phyloP scores from a whole-genome alignment of 2,797 vertebrate species.

The Corythornis leucogaster region DNA sequence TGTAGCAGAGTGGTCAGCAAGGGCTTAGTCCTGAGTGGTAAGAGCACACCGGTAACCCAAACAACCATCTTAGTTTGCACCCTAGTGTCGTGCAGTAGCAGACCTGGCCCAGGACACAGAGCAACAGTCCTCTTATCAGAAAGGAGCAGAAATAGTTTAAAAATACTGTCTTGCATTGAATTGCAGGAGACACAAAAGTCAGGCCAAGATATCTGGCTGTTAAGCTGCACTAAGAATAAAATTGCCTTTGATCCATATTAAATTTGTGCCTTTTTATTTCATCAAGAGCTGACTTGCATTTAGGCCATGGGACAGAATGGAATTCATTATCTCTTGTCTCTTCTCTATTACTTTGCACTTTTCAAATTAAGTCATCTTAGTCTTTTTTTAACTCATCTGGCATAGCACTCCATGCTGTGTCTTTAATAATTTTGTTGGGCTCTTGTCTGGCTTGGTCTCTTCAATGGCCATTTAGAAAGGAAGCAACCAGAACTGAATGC shows the following conservation, averaged over 20 bases:
- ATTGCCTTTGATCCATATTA: slow-evolving; percentile 42
- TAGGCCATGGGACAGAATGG: neutral
- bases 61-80: neutral
- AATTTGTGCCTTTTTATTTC: slow-evolving; percentile 55
- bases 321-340: slow-evolving; percentile 38
- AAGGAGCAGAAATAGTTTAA: neutral
- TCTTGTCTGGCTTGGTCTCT: neutral
- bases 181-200: neutral
- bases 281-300: slow-evolving; percentile 46
- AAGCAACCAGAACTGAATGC: neutral
- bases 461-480: neutral
- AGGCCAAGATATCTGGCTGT: neutral
- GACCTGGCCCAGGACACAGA: neutral
- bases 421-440: neutral
- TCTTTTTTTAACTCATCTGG: neutral
- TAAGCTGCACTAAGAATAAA: neutral
- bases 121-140: neutral
- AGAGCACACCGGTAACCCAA: neutral
- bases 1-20: neutral
- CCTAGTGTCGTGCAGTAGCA: neutral
- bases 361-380: slow-evolving; percentile 28
- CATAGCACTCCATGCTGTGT: neutral
- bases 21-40: neutral
- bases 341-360: slow-evolving; percentile 59
- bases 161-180: neutral